These are phyloP conservation scores for Lymantria monacha DNA, from an alignment of 2,888 invertebrate genomes.

Conservation along the genomic window DNA sequence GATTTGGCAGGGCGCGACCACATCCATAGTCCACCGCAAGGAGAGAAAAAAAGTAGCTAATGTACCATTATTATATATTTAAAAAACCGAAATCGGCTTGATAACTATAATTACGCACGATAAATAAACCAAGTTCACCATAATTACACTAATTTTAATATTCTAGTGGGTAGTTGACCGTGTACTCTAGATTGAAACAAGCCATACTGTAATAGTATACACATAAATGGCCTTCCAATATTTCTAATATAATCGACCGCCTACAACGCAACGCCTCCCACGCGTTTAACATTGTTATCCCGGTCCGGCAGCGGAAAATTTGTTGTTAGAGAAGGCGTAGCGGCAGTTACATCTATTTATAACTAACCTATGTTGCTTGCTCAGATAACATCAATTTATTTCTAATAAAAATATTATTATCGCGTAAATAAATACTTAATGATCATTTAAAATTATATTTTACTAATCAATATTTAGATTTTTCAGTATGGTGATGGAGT, in stretches of 20 bases:
- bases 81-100: too few relatives aligned
- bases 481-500: too few relatives aligned
- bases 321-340: neutral
- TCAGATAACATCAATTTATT: neutral
- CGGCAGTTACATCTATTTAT: neutral
- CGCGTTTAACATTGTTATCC: constrained; percentile 9
- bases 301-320: constrained; percentile 3
- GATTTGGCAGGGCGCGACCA: too few relatives aligned
- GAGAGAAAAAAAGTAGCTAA: too few relatives aligned
- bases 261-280: constrained; percentile 17
- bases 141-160: too few relatives aligned
- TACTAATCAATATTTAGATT: too few relatives aligned
- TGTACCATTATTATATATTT: too few relatives aligned
- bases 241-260: constrained; percentile 20
- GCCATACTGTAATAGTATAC: constrained; percentile 16
- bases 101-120: too few relatives aligned
- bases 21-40: too few relatives aligned
- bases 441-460: too few relatives aligned
- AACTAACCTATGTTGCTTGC: neutral
- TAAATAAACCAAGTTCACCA: too few relatives aligned
- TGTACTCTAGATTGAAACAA: neutral
- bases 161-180: neutral
- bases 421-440: too few relatives aligned
- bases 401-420: neutral
- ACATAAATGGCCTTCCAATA: constrained; percentile 21